Percentiles rank a stretch among this genome's conserved stretches.
These are phyloP conservation scores for Bombylius major DNA, from an alignment of 2,888 invertebrate genomes.

Conservation along the genomic window DNA sequence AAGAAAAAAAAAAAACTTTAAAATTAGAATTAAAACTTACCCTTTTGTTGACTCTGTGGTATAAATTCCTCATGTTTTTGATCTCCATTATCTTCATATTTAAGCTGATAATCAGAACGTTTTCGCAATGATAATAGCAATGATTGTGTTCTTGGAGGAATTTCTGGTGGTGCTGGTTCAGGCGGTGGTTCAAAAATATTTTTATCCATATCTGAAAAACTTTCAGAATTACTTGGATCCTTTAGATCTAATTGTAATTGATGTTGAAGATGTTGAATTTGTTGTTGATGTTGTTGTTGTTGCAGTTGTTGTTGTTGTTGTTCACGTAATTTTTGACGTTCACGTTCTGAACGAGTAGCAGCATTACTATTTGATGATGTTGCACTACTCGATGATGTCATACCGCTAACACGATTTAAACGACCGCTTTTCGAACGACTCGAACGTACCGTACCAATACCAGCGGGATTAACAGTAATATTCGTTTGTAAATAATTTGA, in stretches of 20 bases:
- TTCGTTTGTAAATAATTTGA: slow-evolving; percentile 3
- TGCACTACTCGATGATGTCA: slow-evolving; percentile 45
- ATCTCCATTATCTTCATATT: slow-evolving; percentile 35
- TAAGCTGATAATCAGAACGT: slow-evolving; percentile 35
- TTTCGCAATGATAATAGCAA: slow-evolving; percentile 43
- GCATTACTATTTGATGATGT: slow-evolving; percentile 35
- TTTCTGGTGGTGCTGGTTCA: slow-evolving; percentile 75
- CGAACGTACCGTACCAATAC: slow-evolving; percentile 25
- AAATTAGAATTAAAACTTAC: slow-evolving; percentile 12
- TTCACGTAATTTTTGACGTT: slow-evolving; percentile 23
- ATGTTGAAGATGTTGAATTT: slow-evolving; percentile 20
- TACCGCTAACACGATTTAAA: slow-evolving; percentile 38
- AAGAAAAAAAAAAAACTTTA: too few relatives aligned
- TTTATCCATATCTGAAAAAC: slow-evolving; percentile 34
- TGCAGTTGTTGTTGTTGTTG: slow-evolving; percentile 22
- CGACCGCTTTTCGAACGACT: slow-evolving; percentile 26
- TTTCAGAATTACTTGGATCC: slow-evolving; percentile 4
- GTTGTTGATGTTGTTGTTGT: slow-evolving; percentile 20
- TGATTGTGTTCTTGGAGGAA: slow-evolving; percentile 75
- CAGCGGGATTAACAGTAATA: slow-evolving; percentile 15
- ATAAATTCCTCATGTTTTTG: slow-evolving; percentile 37
- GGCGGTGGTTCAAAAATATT: slow-evolving; percentile 58
- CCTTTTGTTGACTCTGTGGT: slow-evolving; percentile 31
- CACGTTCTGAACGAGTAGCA: slow-evolving; percentile 23
- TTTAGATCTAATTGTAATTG: slow-evolving; percentile 1